Evolutionary conservation across 2,797 vertebrate species (phyloP), one percentile per base, ranked within the genome.

Genomic region (Cyprinella venusta): DNA sequence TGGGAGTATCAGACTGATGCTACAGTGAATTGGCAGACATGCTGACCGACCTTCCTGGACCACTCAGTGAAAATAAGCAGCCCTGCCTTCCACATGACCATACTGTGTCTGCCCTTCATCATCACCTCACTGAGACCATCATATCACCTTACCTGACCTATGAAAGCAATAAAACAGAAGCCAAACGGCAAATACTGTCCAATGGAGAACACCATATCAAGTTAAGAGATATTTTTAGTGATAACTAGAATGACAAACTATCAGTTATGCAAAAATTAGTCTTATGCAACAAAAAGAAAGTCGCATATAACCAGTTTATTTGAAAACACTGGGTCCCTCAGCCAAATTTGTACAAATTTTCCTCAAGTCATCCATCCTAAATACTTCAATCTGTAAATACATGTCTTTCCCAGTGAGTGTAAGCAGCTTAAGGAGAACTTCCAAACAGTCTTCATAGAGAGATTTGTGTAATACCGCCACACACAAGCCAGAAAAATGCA

Each of bases 301-400:
- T 16, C 5, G 2, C n/a, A 61, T 24, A 16, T 42, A 76, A 56
- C 54, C 42, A 30, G 67, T 59, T 42, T 64, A 42, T 79, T 61
- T 56, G 2, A 36, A 59, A 33, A 75, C 36, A 76, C 1, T 52
- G 16, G 21, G 56, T 19, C 50, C 54, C 67, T 54, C 12, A 15
- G 36, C 24, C 42, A 70, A 64, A 59, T 67, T 72, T 68, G 68
- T 36, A 50, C 2, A 38, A 76, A 85, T 61, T 75, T 48, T 50
- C 40, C 40, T 52, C 59, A 71, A 74, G 75, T 71, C 59, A 79
- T 77, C 48, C 45, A 86, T 83, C 80, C 76, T 56, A 72, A 82
- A 77, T 81, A 74, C 50, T 65, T 67, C 76, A 86, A 64, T 84
- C 79, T 87, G 82, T 75, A 81, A 85, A 72, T 68, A 59, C 67